Evolutionary conservation across 2,888 invertebrate genomes (phyloP).

Genomic region (Adela reaumurella): DNA sequence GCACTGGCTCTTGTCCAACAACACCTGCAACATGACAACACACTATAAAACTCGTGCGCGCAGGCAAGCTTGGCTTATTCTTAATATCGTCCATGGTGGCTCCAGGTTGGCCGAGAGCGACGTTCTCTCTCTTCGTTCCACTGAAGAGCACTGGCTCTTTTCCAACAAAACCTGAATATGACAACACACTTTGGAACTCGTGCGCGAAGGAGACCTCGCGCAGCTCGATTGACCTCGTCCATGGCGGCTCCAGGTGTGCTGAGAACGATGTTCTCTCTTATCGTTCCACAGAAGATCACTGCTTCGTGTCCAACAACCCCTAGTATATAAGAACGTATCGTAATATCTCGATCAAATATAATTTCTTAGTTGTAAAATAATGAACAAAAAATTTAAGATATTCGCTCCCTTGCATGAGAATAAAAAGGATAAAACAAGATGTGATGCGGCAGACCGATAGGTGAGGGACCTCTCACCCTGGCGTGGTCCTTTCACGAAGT

Average conservation of each 20-base stretch:
- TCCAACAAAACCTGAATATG: slow-evolving; percentile 66
- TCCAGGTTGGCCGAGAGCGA: slow-evolving; percentile 67
- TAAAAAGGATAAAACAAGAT: too few relatives aligned
- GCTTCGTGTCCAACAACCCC: too few relatives aligned
- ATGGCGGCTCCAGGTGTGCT: slow-evolving; percentile 66
- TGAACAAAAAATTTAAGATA: too few relatives aligned
- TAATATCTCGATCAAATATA: too few relatives aligned
- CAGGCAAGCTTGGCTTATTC: slow-evolving; percentile 70
- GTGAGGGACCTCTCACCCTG: too few relatives aligned
- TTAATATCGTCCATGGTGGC: slow-evolving; percentile 67
- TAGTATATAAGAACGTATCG: too few relatives aligned
- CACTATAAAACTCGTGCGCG: slow-evolving; percentile 76
- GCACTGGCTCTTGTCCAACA: slow-evolving; percentile 83
- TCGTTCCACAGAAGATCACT: slow-evolving; percentile 76
- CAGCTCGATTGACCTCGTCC: slow-evolving; percentile 66
- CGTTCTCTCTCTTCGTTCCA: slow-evolving; percentile 68
- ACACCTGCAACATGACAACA: slow-evolving; percentile 52
- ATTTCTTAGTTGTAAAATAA: too few relatives aligned
- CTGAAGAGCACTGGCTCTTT: slow-evolving; percentile 86
- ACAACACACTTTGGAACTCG: too few relatives aligned
- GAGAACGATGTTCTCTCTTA: slow-evolving; percentile 67
- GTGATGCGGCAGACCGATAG: too few relatives aligned
- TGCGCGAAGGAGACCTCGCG: slow-evolving; percentile 75
- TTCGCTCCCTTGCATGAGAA: too few relatives aligned
- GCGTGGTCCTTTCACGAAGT: too few relatives aligned